A percentile compares a stretch with the other conserved stretches of the same genome.
Conservation (phyloP, 2,797 vertebrate genomes). For the Eleutherodactylus coqui region DNA sequence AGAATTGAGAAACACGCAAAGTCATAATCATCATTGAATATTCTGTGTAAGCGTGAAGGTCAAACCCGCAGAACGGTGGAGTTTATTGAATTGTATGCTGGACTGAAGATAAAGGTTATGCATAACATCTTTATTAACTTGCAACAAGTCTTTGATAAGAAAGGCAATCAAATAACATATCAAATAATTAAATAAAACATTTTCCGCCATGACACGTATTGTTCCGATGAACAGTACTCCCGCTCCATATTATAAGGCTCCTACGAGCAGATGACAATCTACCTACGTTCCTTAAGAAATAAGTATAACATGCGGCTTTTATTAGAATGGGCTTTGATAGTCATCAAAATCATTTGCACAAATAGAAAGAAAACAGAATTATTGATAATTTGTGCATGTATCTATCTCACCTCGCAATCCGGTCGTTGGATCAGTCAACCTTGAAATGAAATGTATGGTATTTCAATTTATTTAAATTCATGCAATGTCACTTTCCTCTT, state of each 20-base stretch:
- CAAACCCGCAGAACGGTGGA: background rate
- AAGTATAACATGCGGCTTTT: background rate
- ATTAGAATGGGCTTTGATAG: background rate
- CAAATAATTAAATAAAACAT: background rate
- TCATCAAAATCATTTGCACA: background rate
- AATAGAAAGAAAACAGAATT: background rate
- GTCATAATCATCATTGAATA: conserved; percentile 29
- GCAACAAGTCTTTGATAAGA: background rate
- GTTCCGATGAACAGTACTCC: background rate
- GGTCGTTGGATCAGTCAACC: background rate
- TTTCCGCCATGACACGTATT: background rate
- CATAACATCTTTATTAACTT: conserved; percentile 16
- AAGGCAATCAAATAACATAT: background rate
- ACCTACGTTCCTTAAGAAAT: background rate
- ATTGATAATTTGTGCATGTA: conserved; percentile 29
- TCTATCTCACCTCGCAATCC: conserved; percentile 23
- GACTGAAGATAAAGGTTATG: background rate
- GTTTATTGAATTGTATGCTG: conserved; percentile 10
- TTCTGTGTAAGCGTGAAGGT: conserved; percentile 14
- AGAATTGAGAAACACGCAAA: background rate
- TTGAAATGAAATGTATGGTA: conserved; percentile 42
- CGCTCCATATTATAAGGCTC: background rate
- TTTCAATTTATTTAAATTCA: conserved; percentile 35
- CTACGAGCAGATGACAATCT: background rate
- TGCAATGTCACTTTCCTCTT: conserved; percentile 22